A percentile compares a stretch with the other conserved stretches of the same genome.
Evolutionary conservation across 2,797 vertebrate genomes (phyloP).

Genomic region (Cottoperca gobio): DNA sequence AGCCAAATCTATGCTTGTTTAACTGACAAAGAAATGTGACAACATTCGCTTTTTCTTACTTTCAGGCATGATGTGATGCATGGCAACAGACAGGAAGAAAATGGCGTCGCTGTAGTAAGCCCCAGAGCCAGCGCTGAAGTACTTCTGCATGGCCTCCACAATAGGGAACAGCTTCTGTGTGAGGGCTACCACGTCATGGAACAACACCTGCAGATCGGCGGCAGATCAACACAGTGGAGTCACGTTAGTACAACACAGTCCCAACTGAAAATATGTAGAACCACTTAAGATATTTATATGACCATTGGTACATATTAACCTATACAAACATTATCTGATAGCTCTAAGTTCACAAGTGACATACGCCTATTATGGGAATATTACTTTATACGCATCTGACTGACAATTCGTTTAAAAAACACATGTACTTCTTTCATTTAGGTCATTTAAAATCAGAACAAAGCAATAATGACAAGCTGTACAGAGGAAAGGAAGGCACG

Average conservation of each 20-base stretch:
- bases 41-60: slow-evolving; percentile 80
- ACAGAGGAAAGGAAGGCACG: not conserved
- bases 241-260: not conserved
- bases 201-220: slow-evolving; percentile 85
- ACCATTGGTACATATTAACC: not conserved
- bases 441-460: not conserved
- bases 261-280: not conserved
- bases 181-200: slow-evolving; percentile 91
- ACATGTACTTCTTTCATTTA: not conserved
- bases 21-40: not conserved
- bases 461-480: not conserved
- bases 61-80: slow-evolving; percentile 96
- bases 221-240: slow-evolving; percentile 8
- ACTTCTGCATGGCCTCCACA: slow-evolving; percentile 96
- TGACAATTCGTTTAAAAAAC: not conserved
- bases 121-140: slow-evolving; percentile 95
- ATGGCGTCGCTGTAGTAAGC: slow-evolving; percentile 97
- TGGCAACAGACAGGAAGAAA: slow-evolving; percentile 97
- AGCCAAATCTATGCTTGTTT: not conserved
- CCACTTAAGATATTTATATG: not conserved
- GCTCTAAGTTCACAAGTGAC: not conserved
- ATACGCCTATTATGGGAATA: not conserved
- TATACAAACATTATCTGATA: not conserved
- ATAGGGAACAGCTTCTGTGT: slow-evolving; percentile 93
- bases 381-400: not conserved